Evolutionary conservation across 2,113 vertebrate genomes (phyloP), one percentile per base, ranked within the genome.

Genomic region (Anseranas semipalmata): DNA sequence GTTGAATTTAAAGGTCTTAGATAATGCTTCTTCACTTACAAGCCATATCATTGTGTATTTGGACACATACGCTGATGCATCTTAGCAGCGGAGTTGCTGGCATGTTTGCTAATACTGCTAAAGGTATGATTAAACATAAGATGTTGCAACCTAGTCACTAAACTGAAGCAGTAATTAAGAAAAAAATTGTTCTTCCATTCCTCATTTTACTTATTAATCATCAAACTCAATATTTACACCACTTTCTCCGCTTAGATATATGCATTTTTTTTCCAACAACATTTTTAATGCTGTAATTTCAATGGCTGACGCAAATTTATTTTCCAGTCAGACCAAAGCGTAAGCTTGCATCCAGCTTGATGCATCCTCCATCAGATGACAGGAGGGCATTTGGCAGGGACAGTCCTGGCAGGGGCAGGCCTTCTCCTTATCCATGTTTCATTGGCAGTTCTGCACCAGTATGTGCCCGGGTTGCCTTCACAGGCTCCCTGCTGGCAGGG

Each of bases 381-480:
- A 46, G 27, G 39, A 75, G 66, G 24, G 16, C 22, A 35, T 60
- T 46, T 55, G n/a, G n/a, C 30, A 74, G 19, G 15, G 27, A 56
- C 10, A 70, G 33, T 12, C 39, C 45, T 45, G n/a, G 58, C 76
- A 73, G 25, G 33, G 48, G 11, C 48, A 65, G 46, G 15, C n/a
- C 39, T 22, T 60, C 16, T n/a, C 46, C 32, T 82, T 24, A 24
- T 9, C n/a, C 4, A 0, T 65, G 21, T 48, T 68, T 50, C 32
- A n/a, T 12, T 5, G 13, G 14, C 41, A 68, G 45, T 39, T 62
- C 12, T 33, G 35, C 9, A 12, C 5, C 9, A 2, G 0, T 1
- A 0, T 45, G 28, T 55, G 20, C 28, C 37, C 32, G 27, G 10
- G 5, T 2, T 63, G 5, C 46, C 53, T 74, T 86, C 67, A 79